Conservation (phyloP, 2,888 invertebrate species). For the Drosophila eohydei region DNA sequence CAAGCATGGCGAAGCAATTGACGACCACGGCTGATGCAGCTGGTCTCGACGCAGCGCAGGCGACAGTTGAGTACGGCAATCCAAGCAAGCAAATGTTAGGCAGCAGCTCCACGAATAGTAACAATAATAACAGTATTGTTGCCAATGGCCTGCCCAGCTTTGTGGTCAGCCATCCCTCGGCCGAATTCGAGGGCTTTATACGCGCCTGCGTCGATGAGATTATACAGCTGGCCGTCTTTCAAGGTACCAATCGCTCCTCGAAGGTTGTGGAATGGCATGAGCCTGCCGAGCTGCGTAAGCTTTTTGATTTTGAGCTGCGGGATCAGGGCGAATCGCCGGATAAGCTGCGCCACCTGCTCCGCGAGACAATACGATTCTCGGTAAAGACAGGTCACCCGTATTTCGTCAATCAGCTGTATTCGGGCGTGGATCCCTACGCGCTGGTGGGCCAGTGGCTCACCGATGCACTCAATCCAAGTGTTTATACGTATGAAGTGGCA, state of each 20-base stretch:
- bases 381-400: slow-evolving; percentile 96
- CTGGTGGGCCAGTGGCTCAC: slow-evolving; percentile 93
- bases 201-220: slow-evolving; percentile 89
- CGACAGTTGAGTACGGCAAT: slow-evolving; percentile 50
- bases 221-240: slow-evolving; percentile 91
- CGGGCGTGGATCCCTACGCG: slow-evolving; percentile 93
- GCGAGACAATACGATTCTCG: slow-evolving; percentile 92
- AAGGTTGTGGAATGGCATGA: slow-evolving; percentile 93
- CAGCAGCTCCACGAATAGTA: slow-evolving; percentile 24
- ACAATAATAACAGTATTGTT: slow-evolving; percentile 24
- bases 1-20: slow-evolving; percentile 55
- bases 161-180: slow-evolving; percentile 87
- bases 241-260: slow-evolving; percentile 89
- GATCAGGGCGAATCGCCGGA: slow-evolving; percentile 88
- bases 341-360: slow-evolving; percentile 88
- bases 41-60: slow-evolving; percentile 23
- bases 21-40: slow-evolving; percentile 62
- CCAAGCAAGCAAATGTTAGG: slow-evolving; percentile 54
- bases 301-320: slow-evolving; percentile 89
- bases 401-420: slow-evolving; percentile 95
- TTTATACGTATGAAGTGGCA: slow-evolving; percentile 95
- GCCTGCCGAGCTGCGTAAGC: slow-evolving; percentile 89
- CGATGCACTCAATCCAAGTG: slow-evolving; percentile 93
- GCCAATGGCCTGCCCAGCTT: slow-evolving; percentile 51
- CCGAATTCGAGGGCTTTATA: slow-evolving; percentile 89